Evolutionary conservation across 2,113 vertebrate genomes (phyloP), one percentile per base, ranked within the genome.

Genomic region (Corapipo altera): DNA sequence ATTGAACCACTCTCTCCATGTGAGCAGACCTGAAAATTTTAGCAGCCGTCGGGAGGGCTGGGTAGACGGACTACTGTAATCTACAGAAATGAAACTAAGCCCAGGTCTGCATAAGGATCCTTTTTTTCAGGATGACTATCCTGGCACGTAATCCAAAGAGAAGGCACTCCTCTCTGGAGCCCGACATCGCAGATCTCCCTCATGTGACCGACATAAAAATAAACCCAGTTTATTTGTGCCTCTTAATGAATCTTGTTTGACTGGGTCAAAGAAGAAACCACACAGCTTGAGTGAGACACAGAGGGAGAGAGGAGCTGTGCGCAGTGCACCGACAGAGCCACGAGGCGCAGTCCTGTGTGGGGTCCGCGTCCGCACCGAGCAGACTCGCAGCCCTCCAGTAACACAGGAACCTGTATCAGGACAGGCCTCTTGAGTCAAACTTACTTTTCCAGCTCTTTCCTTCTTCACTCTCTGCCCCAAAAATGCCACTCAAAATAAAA

Each of bases 341-440:
- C 24, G 6, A 62, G 66, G 33, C 0, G 0, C 0, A 0, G 18
- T 67, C 77, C 41, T 6, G 0, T 19, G 32, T 54, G 79, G 51
- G 61, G 28, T 27, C 21, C 11, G 12, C 15, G 15, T 55, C 75
- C 21, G 12, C 12, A 14, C 23, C 7, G n/a, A 30, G 27, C 46
- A 46, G 55, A 46, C 66, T 62, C 59, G 30, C 21, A 54, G 59
- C 7, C 33, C 8, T 32, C 4, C 3, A 37, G 62, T 28, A 33
- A 59, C 23, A 37, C 2, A 1, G 69, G 32, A 90, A 90, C 79
- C 67, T 54, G 58, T n/a, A 83, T 66, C 67, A 77, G 41, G 70
- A 32, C 58, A 58, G 37, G 59, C 55, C 59, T 86, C 65, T 76
- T 0, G 2, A 81, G 70, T 19, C 1, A 0, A 65, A 58, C 28